Evolutionary conservation across 2,797 vertebrate genomes (phyloP), one percentile per base, ranked within the genome.

Genomic region (Cirrhinus mrigala): DNA sequence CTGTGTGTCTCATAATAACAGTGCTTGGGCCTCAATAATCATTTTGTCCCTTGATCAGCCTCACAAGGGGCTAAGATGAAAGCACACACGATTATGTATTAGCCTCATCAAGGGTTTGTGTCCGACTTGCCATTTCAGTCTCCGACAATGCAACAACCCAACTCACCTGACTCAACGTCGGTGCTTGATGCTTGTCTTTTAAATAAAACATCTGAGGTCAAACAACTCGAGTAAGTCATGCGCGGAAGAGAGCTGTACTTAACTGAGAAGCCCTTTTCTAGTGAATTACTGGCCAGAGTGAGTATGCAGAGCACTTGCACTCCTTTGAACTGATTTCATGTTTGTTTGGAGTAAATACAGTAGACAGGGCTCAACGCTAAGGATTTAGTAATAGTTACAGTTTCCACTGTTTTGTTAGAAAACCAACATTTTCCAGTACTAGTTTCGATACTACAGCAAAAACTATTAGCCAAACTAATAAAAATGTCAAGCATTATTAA

Each of bases 31-130:
- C 89, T 90, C 88, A 88, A 90, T 94, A 94, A 94, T 94, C 90
- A 93, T 90, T 91, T 88, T 80, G 91, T 94, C 93, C 92, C 91
- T 94, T 94, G 92, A 95, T 94, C 94, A 94, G 92, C 85, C 90
- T 92, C 83, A 90, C 89, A 92, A 92, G 52, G 76, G 92, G 90
- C 90, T 82, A 85, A 91, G 93, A 94, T 94, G 92, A 94, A 95
- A 94, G 94, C 93, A 90, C 89, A 87, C 90, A 90, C 90, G 91
- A 93, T 92, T 86, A 89, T 88, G 85, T 87, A 89, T 90, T 85
- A 88, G 81, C 73, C 87, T 89, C 77, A 81, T 89, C 84, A 74
- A 85, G 87, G 85, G 66, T 79, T 84, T 84, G 81, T 79, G 71
- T 84, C 85, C 14, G 77, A 89, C 84, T 87, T 94, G 91, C 94